Base-by-base conservation (phyloP, 2,113 vertebrate species). In the Ptychochromis oligacanthus region DNA sequence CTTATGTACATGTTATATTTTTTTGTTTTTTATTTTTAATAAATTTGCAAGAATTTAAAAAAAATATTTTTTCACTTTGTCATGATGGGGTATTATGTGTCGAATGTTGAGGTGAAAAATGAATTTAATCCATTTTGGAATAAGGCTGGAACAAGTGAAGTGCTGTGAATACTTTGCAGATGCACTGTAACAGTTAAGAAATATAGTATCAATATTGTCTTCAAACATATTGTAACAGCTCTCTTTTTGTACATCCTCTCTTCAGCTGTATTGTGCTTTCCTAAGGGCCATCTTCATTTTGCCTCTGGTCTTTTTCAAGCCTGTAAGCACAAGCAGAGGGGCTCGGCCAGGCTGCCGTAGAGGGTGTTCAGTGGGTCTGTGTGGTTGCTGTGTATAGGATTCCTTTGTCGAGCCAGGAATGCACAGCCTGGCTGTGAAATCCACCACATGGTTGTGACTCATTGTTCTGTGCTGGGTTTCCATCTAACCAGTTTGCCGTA, bases 341-440 rank as follows among this genome's bases (percentile, higher is more conserved):
- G 80, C 87, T 46, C 20, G 1, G 40, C 46, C 67, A 11, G 85
- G 79, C 83, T 72, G n/a, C 87, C 20, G 56, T 83, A 80, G 88
- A 80, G 18, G 1, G 55, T 14, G 79, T 20, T 89, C 75, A 54
- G 74, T 56, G 62, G 80, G 13, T 88, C 58, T 74, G 86, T 84
- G 91, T 92, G 89, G 79, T 86, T 84, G 89, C 85, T 90, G 87
- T 79, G 89, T 86, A 82, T 84, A 84, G 92, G 88, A 91, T 93
- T 94, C 90, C 86, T 92, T 93, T 95, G 93, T 93, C 43, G 81
- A 84, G 72, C 60, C 88, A 90, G 94, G 93, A 94, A 95, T 94
- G 92, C 92, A 90, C 93, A 83, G 90, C 85, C 83, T 84, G 84
- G 31, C 91, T 95, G 93, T 89, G 92, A 94, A 93, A 95, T 91